Conservation (phyloP, 2,113 vertebrate genomes). For the Pelusios castaneus region DNA sequence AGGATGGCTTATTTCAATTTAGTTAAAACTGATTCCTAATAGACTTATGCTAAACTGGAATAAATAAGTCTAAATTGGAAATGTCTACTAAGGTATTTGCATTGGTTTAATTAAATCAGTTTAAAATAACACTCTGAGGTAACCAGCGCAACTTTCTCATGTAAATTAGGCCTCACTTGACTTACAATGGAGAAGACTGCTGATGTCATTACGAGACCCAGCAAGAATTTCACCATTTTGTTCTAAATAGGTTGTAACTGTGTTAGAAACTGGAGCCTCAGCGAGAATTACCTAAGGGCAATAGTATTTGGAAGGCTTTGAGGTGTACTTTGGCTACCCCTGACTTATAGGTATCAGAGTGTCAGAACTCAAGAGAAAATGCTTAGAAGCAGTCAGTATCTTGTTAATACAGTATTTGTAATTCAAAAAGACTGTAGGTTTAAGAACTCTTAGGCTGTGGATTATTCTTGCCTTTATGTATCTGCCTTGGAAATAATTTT, state of each 20-base stretch:
- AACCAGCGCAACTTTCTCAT: neutral
- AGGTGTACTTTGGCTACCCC: neutral
- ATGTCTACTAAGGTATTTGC: neutral
- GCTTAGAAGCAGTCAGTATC: neutral
- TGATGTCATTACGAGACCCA: neutral
- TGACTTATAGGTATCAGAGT: neutral
- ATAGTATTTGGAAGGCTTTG: neutral
- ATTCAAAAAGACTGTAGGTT: neutral
- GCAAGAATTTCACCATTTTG: neutral
- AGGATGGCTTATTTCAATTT: neutral
- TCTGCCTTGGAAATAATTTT: slow-evolving; percentile 72
- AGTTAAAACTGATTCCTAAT: neutral
- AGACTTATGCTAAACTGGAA: neutral
- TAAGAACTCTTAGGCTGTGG: neutral
- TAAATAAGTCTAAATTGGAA: neutral
- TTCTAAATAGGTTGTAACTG: neutral
- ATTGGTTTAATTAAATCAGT: neutral
- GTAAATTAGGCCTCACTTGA: neutral
- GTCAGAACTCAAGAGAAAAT: slow-evolving; percentile 13
- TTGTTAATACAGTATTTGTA: neutral
- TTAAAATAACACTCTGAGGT: neutral
- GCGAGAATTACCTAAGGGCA: slow-evolving; percentile 9
- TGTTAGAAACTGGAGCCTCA: slow-evolving; percentile 16
- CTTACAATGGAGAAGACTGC: neutral
- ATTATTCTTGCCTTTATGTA: slow-evolving; percentile 54